These are phyloP conservation scores for Epirrhoe tristata DNA, from an alignment of 2,888 invertebrate species.

Conservation along the genomic window DNA sequence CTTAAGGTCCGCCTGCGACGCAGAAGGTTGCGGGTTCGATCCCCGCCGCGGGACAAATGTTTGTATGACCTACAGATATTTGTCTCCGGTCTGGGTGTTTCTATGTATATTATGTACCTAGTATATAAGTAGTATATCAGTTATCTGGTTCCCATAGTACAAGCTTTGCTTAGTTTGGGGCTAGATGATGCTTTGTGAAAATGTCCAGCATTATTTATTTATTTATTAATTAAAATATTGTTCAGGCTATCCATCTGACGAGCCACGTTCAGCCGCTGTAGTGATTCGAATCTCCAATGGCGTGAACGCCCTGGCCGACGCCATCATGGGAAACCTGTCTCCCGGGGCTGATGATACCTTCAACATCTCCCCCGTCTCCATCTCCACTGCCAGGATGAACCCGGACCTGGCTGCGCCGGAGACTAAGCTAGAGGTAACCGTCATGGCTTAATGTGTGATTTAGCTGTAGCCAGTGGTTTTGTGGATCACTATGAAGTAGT, in stretches of 20 bases:
- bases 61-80: no score
- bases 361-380: slow-evolving; percentile 71
- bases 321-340: slow-evolving; percentile 66
- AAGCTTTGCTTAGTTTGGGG: no score
- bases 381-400: slow-evolving; percentile 66
- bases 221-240: no score
- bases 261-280: slow-evolving; percentile 63
- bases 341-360: slow-evolving; percentile 73
- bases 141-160: no score
- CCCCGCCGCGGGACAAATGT: no score
- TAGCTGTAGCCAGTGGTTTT: neutral
- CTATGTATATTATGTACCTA: no score
- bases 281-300: slow-evolving; percentile 64
- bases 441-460: neutral
- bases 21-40: no score
- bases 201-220: no score
- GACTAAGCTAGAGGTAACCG: slow-evolving; percentile 64
- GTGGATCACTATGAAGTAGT: neutral
- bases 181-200: no score
- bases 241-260: slow-evolving; percentile 63
- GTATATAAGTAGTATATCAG: no score
- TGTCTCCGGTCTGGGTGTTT: no score
- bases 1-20: no score
- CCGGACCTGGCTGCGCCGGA: slow-evolving; percentile 70
- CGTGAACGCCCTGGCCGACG: slow-evolving; percentile 59